Evolutionary conservation across 2,888 invertebrate genomes (phyloP), one percentile per base, ranked within the genome.

Genomic region (Biston stratarius): DNA sequence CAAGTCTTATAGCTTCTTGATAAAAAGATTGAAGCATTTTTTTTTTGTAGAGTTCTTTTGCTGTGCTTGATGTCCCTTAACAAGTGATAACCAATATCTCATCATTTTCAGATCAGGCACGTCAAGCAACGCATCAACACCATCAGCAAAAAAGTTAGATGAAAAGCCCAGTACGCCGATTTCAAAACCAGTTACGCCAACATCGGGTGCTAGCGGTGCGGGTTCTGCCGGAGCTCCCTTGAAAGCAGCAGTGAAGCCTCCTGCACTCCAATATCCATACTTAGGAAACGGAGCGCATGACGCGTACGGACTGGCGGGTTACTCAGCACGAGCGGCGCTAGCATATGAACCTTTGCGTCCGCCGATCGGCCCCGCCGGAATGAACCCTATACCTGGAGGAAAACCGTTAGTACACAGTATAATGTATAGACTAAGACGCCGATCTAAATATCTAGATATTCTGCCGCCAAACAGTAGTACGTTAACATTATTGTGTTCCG

Each of bases 121-220:
- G 45, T 98, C 97, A 69, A 98, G 98, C 80, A 97, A 97, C 86
- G 97, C 97, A n/a, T 97, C 97, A 77, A 97, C 97, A 42, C 97
- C 98, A 1, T 98, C 97, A 67, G 97, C 97, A 73, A 97, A 97
- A 88, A 97, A 97, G 87, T 92, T 97, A 87, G 97, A 97, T 86
- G 98, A 98, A 81, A 98, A 98, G 88, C 97, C 98, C 10, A 96
- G 97, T 72, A 98, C 98, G 38, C 98, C 98, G 6, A 97, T 98
- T 77, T 97, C 97, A 12, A 98, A 98, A 92, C 96, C 98, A 7
- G 97, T 97, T 70, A 98, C 98, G 47, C 98, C 98, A 5, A 98
- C 98, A 15, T 94, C 95, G 3, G 96, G 96, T 52, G 94, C 94
- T 63, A 95, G 95, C 70, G 90, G 95, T 59, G 95, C 95, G 71